Evolutionary conservation across 2,113 vertebrate genomes (phyloP), one percentile per base, ranked within the genome.

Genomic region (Prionailurus viverrinus): DNA sequence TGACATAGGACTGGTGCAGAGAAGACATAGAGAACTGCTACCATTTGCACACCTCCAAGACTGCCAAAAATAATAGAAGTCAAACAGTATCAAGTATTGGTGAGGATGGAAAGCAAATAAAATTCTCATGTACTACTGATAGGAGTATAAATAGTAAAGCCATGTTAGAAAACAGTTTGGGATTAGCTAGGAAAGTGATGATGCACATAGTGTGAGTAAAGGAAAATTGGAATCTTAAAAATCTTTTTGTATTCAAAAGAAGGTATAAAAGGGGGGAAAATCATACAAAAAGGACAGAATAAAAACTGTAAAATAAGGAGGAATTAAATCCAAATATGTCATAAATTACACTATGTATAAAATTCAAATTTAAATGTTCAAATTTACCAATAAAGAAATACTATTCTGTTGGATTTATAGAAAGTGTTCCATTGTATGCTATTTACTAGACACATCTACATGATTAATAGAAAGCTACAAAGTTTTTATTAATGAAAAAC

Each of bases 281-380:
- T 0, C 13, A 36, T 36, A 68, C 66, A 23, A 69, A 69, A 96
- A 68, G 23, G 3, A 73, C 29, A 86, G 94, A 74, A 61, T 41
- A 73, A 68, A 86, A 76, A 31, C 15, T 55, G 25, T 55, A 92
- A 94, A 91, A 58, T n/a, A 86, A 91, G 21, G 36, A 87, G 41
- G 29, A 81, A 90, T 33, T 89, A 96, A 83, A 78, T 48, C 10
- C 19, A 94, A 87, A 58, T 82, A 83, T 82, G 15, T 48, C 41
- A 89, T 91, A 25, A 83, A 87, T n/a, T 45, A 41, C 13, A 39
- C 58, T 63, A 82, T 71, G n/a, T 27, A 81, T 76, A 84, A 68
- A 90, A 90, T 66, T 89, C 33, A 85, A 85, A 73, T 65, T 25
- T 53, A 94, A 61, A 61, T 68, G 39, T 58, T 92, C 76, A 95